A percentile compares a stretch with the other conserved stretches of the same genome.
Conservation (phyloP, 2,888 invertebrate species). For the Hipparchia semele region DNA sequence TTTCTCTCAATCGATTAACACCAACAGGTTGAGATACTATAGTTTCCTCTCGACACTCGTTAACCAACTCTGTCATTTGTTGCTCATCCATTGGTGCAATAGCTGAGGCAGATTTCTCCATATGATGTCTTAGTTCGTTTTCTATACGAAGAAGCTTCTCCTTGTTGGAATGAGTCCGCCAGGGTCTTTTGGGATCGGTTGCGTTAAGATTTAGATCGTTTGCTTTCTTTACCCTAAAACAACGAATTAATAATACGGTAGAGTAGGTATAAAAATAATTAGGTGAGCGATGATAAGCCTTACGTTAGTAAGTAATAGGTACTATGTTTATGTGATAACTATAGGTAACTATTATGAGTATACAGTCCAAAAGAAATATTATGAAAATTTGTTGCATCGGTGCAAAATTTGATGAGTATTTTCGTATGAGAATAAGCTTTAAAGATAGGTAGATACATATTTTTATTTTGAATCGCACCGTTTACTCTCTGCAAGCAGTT, state of each 20-base stretch:
- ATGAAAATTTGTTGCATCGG: no score
- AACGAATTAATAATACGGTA: background rate
- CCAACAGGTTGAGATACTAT: constrained; percentile 46
- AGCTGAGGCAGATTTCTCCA: constrained; percentile 54
- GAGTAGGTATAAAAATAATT: background rate
- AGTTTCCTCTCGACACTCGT: constrained; percentile 56
- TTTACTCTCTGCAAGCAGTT: constrained; percentile 55
- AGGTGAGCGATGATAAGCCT: no score
- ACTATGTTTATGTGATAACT: no score
- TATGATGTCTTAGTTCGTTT: constrained; percentile 64
- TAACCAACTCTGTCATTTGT: constrained; percentile 61
- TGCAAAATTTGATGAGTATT: no score
- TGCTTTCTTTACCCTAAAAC: constrained; percentile 53
- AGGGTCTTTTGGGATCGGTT: constrained; percentile 66
- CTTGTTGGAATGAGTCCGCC: constrained; percentile 69
- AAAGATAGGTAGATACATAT: no score
- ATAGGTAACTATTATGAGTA: no score
- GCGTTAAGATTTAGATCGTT: constrained; percentile 35
- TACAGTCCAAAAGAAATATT: no score
- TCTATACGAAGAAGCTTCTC: constrained; percentile 69
- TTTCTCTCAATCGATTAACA: constrained; percentile 55
- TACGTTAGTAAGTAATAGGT: no score
- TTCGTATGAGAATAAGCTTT: no score
- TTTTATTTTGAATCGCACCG: constrained; percentile 46
- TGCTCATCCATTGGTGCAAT: constrained; percentile 58